Percentiles rank a stretch among this genome's conserved stretches.
phyloP scores from a whole-genome alignment of 2,113 vertebrate genomes.

The Taurulus bubalis region DNA sequence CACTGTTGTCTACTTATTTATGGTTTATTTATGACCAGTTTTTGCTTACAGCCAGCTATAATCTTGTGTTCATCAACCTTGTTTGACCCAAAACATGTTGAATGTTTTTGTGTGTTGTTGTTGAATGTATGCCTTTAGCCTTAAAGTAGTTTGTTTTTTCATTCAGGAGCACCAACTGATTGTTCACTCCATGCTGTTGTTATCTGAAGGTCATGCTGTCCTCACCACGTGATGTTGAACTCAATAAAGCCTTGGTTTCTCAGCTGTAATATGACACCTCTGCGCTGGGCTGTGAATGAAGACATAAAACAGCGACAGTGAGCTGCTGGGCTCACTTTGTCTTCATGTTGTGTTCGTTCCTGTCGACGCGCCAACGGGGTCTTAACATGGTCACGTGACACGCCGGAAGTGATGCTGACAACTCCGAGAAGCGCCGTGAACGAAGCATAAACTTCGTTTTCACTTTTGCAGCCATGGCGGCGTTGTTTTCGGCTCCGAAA shows the following conservation, averaged over 20 bases:
- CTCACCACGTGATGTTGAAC: constrained; percentile 19
- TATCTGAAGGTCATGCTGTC: constrained; percentile 8
- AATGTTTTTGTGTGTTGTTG: constrained; percentile 34
- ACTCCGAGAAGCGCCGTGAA: constrained; percentile 1
- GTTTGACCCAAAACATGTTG: constrained; percentile 12
- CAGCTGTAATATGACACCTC: constrained; percentile 58
- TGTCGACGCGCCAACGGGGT: not conserved
- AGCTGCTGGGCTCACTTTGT: constrained; percentile 51
- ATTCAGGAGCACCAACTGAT: constrained; percentile 45
- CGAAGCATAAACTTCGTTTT: constrained; percentile 56
- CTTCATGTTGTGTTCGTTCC: not conserved
- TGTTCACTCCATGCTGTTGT: constrained; percentile 48
- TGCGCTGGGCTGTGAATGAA: constrained; percentile 60
- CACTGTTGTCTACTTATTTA: not conserved
- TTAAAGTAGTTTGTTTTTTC: constrained; percentile 45
- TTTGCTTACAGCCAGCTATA: not conserved
- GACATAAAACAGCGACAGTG: constrained; percentile 60
- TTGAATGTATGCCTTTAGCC: constrained; percentile 50
- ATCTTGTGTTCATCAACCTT: not conserved
- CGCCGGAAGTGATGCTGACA: not conserved
- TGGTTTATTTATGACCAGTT: constrained; percentile 1
- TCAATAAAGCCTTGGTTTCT: constrained; percentile 11
- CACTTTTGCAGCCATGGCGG: constrained; percentile 47
- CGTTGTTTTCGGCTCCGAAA: not conserved
- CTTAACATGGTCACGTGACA: constrained; percentile 8